phyloP scores from a whole-genome alignment of 2,888 invertebrate genomes.

The Andrena dorsata region DNA sequence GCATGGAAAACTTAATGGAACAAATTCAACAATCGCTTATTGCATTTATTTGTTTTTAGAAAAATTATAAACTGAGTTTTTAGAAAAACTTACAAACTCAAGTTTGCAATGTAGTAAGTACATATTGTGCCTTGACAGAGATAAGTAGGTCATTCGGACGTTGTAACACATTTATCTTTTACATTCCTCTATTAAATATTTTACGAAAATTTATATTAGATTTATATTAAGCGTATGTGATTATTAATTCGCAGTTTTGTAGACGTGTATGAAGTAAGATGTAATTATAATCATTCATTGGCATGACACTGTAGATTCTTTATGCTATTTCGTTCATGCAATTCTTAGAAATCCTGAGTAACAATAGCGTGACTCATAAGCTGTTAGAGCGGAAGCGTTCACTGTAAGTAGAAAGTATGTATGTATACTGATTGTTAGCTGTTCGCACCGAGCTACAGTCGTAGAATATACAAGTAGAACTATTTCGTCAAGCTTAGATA shows the following conservation, averaged over 20 bases:
- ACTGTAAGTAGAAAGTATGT: slow-evolving; percentile 56
- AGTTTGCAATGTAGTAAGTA: too few relatives aligned
- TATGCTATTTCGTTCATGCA: slow-evolving; percentile 34
- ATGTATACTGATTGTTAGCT: slow-evolving; percentile 1
- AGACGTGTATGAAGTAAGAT: neutral
- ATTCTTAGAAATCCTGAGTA: slow-evolving; percentile 46
- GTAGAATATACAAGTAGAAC: slow-evolving; percentile 45
- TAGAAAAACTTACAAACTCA: too few relatives aligned
- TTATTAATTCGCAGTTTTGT: neutral
- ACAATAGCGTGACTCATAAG: slow-evolving; percentile 56
- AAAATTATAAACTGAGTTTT: too few relatives aligned
- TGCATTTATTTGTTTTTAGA: too few relatives aligned
- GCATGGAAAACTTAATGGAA: too few relatives aligned
- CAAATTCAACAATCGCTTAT: too few relatives aligned
- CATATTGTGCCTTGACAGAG: too few relatives aligned
- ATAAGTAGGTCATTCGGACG: too few relatives aligned
- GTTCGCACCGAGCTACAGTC: slow-evolving; percentile 27
- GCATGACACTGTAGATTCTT: slow-evolving; percentile 16
- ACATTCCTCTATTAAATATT: too few relatives aligned
- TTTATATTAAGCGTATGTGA: neutral
- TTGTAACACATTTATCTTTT: neutral
- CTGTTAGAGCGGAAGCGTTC: slow-evolving; percentile 48
- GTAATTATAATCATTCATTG: neutral
- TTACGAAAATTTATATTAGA: neutral
- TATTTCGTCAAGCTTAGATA: slow-evolving; percentile 43